These are phyloP conservation scores for Apamea epomidion DNA, from an alignment of 2,888 invertebrate genomes.

Conservation along the genomic window DNA sequence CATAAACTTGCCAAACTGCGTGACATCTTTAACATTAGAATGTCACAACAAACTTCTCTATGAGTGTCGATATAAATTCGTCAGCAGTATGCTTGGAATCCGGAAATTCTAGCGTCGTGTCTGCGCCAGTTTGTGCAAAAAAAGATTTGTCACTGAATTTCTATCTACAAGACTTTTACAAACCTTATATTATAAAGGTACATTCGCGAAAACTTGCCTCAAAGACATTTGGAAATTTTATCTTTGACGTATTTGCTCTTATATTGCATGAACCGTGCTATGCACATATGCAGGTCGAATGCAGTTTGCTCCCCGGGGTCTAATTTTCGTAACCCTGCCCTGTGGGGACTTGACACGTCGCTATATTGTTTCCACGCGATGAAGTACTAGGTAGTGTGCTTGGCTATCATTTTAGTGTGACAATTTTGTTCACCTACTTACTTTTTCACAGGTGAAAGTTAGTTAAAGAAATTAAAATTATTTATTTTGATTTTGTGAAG, in stretches of 20 bases:
- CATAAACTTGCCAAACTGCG: neutral
- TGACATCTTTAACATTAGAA: neutral
- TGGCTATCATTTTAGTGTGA: constrained; percentile 67
- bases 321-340: constrained; percentile 89
- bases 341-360: constrained; percentile 74
- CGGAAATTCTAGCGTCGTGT: constrained; percentile 17
- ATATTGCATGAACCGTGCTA: constrained; percentile 64
- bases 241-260: constrained; percentile 20
- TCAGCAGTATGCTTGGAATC: neutral
- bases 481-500: too few relatives aligned
- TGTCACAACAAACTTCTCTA: neutral
- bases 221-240: neutral
- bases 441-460: neutral
- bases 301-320: constrained; percentile 86
- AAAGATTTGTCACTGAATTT: constrained; percentile 13
- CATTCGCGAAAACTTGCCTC: neutral
- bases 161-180: neutral
- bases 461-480: neutral
- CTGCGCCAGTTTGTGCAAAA: neutral
- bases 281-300: constrained; percentile 88
- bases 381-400: constrained; percentile 66
- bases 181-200: neutral
- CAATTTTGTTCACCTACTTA: neutral
- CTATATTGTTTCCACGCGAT: constrained; percentile 58
- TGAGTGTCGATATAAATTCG: neutral